Evolutionary conservation across 1,140 invertebrate species (phyloP).

Genomic region (Euwallacea fornicatus): DNA sequence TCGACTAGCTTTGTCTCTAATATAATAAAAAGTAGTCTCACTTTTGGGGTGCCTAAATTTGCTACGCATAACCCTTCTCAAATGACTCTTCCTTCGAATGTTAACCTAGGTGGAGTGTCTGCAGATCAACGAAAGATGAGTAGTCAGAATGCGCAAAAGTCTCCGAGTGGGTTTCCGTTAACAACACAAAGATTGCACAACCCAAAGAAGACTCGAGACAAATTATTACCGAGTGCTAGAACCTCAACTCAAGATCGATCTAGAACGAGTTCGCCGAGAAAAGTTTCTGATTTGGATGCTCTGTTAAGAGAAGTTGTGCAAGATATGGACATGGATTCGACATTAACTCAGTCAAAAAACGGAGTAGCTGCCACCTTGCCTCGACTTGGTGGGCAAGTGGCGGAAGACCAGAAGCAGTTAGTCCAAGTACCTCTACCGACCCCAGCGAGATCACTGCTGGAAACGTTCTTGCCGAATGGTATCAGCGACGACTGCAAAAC

Average conservation of each 20-base stretch:
- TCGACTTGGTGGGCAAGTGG: constrained; percentile 46
- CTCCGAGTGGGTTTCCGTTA: too few relatives aligned
- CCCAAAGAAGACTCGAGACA: too few relatives aligned
- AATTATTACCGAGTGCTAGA: too few relatives aligned
- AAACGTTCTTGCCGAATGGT: constrained; percentile 35
- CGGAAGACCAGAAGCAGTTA: constrained; percentile 30
- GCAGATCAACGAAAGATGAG: too few relatives aligned
- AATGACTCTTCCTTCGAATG: too few relatives aligned
- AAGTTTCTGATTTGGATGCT: constrained; percentile 18
- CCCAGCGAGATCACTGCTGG: constrained; percentile 29
- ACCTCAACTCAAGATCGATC: too few relatives aligned
- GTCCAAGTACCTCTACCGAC: constrained; percentile 37
- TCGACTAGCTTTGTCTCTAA: constrained; percentile 27
- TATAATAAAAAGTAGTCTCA: constrained; percentile 26
- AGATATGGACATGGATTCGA: constrained; percentile 22
- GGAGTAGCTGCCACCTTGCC: constrained; percentile 44
- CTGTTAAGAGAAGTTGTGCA: constrained; percentile 21
- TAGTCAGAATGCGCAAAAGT: too few relatives aligned
- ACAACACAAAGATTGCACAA: too few relatives aligned
- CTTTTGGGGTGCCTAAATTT: constrained; percentile 30
- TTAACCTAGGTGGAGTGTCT: too few relatives aligned
- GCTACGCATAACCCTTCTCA: not conserved
- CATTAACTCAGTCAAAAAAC: constrained; percentile 42
- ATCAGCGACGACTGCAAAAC: constrained; percentile 30
- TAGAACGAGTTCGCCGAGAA: not conserved